phyloP scores from a whole-genome alignment of 1,140 invertebrate species.

The Drosophila dunni region DNA sequence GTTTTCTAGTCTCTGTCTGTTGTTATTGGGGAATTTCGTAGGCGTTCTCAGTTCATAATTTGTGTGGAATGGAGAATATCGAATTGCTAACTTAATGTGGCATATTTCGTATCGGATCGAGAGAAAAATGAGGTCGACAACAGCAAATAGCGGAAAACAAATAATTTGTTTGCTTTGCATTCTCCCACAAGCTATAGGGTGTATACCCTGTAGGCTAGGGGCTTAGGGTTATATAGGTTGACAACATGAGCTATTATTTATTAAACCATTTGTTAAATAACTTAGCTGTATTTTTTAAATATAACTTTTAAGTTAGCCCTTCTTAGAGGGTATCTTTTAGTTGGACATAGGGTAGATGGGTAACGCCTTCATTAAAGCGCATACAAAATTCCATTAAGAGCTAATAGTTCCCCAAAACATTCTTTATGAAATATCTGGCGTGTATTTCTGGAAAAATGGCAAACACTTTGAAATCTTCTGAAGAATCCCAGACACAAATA shows the following conservation, averaged over 20 bases:
- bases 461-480: background rate
- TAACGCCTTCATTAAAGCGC: constrained; percentile 50
- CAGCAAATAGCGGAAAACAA: constrained; percentile 31
- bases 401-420: background rate
- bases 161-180: constrained; percentile 31
- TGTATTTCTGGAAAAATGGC: constrained; percentile 11
- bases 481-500: background rate
- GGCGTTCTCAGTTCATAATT: constrained; percentile 46
- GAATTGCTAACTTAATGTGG: constrained; percentile 52
- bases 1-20: constrained; percentile 7
- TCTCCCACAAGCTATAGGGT: constrained; percentile 19
- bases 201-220: background rate
- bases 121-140: constrained; percentile 48
- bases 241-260: background rate
- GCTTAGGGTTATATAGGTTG: background rate
- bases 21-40: background rate
- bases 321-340: no score
- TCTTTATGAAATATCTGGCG: background rate
- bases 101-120: constrained; percentile 44
- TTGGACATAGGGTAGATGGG: background rate
- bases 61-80: constrained; percentile 39
- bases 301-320: no score
- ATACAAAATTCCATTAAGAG: constrained; percentile 30
- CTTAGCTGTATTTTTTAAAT: no score
- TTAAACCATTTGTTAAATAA: no score